Evolutionary conservation across 2,797 vertebrate genomes (phyloP).

Genomic region (Enteromius argenteus): DNA sequence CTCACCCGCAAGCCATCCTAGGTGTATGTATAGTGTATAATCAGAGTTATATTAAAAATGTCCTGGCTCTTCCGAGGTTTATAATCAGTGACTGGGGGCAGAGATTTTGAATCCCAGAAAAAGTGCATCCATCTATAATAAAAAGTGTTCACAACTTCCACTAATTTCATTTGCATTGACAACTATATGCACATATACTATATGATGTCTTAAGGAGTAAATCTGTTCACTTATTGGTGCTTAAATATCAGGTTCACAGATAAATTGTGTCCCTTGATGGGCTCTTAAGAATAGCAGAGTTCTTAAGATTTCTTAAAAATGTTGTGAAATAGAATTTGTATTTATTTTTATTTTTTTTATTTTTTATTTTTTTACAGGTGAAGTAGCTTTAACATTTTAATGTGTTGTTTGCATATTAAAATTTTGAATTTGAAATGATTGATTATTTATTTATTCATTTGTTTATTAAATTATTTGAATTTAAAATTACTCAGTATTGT

Average conservation of each 20-base stretch:
- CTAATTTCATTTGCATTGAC: background rate
- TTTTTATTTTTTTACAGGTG: background rate
- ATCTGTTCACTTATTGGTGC: background rate
- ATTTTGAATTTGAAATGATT: background rate
- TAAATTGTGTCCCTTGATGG: background rate
- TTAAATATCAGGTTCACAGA: background rate
- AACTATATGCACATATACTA: background rate
- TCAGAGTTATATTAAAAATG: background rate
- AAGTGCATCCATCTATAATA: background rate
- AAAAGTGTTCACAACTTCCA: background rate
- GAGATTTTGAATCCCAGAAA: background rate
- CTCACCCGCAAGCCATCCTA: background rate
- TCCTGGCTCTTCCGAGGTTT: background rate
- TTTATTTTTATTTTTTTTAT: too few species aligned
- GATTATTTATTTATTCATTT: background rate
- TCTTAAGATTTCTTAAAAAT: too few species aligned
- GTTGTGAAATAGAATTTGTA: too few species aligned
- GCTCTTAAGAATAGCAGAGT: background rate
- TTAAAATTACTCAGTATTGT: background rate
- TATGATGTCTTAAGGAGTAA: background rate
- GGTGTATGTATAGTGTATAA: background rate
- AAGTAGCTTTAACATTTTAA: background rate
- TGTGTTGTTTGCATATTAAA: background rate
- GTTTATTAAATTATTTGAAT: background rate
- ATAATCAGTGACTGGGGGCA: background rate